Percentiles rank a stretch among this genome's conserved stretches.
These are phyloP conservation scores for Vanacampus margaritifer DNA, from an alignment of 2,113 vertebrate species.

Conservation along the genomic window DNA sequence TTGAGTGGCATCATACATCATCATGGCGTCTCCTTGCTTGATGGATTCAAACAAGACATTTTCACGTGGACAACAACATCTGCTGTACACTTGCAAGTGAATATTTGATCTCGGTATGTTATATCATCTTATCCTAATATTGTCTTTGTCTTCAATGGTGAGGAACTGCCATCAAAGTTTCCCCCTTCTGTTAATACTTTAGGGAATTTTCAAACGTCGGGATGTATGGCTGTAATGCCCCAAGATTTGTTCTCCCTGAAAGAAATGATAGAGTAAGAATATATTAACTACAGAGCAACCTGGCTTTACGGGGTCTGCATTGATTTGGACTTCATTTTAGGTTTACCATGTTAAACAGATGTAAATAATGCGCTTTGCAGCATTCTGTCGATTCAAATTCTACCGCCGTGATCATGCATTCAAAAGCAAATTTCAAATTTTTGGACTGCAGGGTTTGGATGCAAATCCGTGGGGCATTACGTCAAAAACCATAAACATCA, in stretches of 20 bases:
- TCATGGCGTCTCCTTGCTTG: conserved; percentile 47
- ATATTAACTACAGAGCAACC: conserved; percentile 99
- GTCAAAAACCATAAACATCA: conserved; percentile 77
- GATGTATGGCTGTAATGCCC: conserved; percentile 99
- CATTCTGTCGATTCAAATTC: conserved; percentile 80
- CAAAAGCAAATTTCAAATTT: conserved; percentile 78
- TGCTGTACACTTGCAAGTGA: conserved; percentile 78
- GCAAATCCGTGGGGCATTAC: conserved; percentile 98
- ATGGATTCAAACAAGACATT: conserved; percentile 76
- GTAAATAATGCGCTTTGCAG: conserved; percentile 71
- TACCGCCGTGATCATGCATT: conserved; percentile 91
- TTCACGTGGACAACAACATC: conserved; percentile 61
- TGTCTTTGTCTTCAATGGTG: conserved; percentile 99
- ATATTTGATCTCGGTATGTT: conserved; percentile 77
- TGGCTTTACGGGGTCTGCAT: conserved; percentile 96
- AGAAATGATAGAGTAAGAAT: conserved; percentile 99
- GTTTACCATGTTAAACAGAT: conserved; percentile 65
- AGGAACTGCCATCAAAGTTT: conserved; percentile 99
- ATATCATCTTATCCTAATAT: conserved; percentile 96
- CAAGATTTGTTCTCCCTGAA: conserved; percentile 99
- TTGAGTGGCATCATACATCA: conserved; percentile 59
- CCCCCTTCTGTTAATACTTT: conserved; percentile 99
- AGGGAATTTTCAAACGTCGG: conserved; percentile 99
- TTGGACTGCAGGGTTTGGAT: conserved; percentile 77
- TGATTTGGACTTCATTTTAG: conserved; percentile 76